These are phyloP conservation scores for Matsumyia berberina DNA, from an alignment of 2,888 invertebrate species.

Conservation along the genomic window DNA sequence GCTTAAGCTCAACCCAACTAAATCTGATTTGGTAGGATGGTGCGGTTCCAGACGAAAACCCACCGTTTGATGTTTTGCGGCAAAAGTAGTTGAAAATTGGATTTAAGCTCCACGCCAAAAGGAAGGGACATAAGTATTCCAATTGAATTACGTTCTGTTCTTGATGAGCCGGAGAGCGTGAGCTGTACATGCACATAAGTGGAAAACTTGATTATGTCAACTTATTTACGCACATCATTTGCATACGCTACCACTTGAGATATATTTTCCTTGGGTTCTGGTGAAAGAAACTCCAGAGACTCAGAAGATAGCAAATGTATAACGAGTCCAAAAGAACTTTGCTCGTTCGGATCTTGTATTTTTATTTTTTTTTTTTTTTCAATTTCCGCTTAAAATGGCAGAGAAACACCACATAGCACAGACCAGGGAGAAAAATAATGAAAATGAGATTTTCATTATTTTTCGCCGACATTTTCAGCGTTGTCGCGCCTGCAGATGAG, in stretches of 20 bases:
- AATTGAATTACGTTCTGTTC: constrained; percentile 43
- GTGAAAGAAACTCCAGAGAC: constrained; percentile 11
- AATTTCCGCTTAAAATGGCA: constrained; percentile 54
- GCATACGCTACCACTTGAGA: constrained; percentile 23
- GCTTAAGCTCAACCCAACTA: constrained; percentile 18
- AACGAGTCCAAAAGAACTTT: constrained; percentile 6
- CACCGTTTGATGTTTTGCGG: background rate
- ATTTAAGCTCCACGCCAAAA: constrained; percentile 54
- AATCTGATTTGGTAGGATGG: constrained; percentile 14
- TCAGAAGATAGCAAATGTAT: background rate
- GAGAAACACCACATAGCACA: background rate
- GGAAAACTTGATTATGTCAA: constrained; percentile 61
- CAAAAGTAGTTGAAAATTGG: constrained; percentile 47
- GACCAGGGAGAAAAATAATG: background rate
- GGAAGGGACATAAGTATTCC: constrained; percentile 3
- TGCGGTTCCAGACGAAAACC: background rate
- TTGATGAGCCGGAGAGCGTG: constrained; percentile 10
- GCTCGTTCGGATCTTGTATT: background rate
- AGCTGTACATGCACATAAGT: constrained; percentile 24
- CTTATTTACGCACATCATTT: constrained; percentile 58
- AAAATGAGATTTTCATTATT: constrained; percentile 49
- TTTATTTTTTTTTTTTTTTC: constrained; percentile 23
- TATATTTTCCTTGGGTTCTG: background rate
- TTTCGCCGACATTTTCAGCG: constrained; percentile 3
- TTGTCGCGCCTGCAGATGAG: constrained; percentile 28